Conservation (phyloP, 2,113 vertebrate species). For the Otus sunia region DNA sequence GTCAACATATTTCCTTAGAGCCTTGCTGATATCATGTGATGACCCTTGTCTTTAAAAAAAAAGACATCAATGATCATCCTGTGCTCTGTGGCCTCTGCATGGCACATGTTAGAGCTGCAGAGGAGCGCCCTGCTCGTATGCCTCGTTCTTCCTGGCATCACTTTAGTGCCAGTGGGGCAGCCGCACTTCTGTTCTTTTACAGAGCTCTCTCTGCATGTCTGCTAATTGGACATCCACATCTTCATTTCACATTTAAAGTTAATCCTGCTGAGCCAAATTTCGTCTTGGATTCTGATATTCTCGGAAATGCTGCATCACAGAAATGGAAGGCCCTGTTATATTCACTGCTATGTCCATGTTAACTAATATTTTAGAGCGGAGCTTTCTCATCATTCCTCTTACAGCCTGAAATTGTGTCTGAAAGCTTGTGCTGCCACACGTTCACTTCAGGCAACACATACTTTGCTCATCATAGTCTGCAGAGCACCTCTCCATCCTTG, state of each 20-base stretch:
- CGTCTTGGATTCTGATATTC: background rate
- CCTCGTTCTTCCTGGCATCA: accelerated
- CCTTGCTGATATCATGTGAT: background rate
- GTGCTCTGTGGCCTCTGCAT: accelerated
- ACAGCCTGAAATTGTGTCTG: background rate
- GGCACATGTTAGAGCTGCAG: background rate
- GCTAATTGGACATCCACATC: background rate
- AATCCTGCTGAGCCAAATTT: background rate
- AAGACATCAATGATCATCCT: accelerated
- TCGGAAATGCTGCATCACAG: background rate
- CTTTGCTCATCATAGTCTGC: background rate
- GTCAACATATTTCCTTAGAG: background rate
- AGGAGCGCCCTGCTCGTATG: accelerated
- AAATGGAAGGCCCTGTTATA: background rate
- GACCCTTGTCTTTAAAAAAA: background rate
- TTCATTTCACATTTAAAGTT: background rate
- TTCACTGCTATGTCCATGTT: background rate
- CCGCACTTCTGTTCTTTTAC: background rate
- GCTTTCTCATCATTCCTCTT: background rate
- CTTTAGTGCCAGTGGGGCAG: background rate
- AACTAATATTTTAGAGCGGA: background rate
- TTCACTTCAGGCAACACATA: background rate
- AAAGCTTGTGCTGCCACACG: background rate
- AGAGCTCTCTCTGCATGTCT: background rate
- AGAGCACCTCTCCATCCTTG: background rate